Base-by-base conservation (phyloP, 2,888 invertebrate species). In the Rhorus exstirpatorius region DNA sequence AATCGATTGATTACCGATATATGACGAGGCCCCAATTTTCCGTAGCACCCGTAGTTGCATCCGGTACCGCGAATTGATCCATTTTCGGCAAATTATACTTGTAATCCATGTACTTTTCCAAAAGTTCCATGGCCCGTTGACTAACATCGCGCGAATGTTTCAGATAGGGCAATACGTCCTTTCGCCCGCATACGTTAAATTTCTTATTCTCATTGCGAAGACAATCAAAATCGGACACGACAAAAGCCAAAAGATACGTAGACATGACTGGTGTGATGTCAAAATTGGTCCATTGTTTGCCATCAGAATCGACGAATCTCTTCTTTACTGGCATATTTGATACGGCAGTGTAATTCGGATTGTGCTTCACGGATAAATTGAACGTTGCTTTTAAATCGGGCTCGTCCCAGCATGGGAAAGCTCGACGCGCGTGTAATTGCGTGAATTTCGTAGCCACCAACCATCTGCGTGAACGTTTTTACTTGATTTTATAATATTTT, bases 1-100 rank as follows among this genome's bases (percentile, higher is more conserved):
- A 55, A 26, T 58, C 14, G 24, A 24, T 49, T 12, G n/a, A 85
- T 86, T 87, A 95, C 95, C 95, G 94, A 93, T 96, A 97, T 10
- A 97, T 96, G 67, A 97, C 96, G 61, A 98, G 92, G 4, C 98
- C 98, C 97, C 98, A 98, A 91, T 98, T 98, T 92, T 98, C 97
- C 97, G 97, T 97, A 0, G 97, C 97, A 0, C 97, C 97, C 6
- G 97, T 97, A 80, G 96, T 95, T 91, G 97, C 98, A 91, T 98
- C 97, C 0, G 97, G 97, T 84, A 98, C 93, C 19, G 74, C 83
- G 49, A 38, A 85, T 71, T 0, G 97, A 91, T 98, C 98, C 60
- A 97, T 95, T 93, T 98, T 97, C 0, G 97, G 96, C 83, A 97
- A 89, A 0, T 97, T 97, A 89, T 96, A 98, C 53, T 95, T 94